Evolutionary conservation across 2,888 invertebrate species (phyloP).

Genomic region (Criorhina ranunculi): DNA sequence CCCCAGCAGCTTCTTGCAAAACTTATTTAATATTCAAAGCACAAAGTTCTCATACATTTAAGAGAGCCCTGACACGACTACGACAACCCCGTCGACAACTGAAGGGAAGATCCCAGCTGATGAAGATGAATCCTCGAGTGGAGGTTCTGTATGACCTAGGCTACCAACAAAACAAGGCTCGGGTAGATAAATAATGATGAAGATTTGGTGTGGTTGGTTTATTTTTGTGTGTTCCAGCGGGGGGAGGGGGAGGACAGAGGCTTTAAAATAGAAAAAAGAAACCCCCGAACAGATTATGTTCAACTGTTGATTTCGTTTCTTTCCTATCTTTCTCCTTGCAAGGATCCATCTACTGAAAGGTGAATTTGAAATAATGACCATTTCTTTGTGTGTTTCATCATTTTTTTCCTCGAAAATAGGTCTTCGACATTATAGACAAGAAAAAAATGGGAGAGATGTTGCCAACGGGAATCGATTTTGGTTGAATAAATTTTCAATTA

Average conservation of each 20-base stretch:
- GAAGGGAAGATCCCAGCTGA: slow-evolving; percentile 54
- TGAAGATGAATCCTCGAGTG: slow-evolving; percentile 72
- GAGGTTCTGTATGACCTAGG: slow-evolving; percentile 53
- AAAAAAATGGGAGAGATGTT: slow-evolving; percentile 11
- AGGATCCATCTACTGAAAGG: slow-evolving; percentile 11
- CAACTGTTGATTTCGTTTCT: slow-evolving; percentile 64
- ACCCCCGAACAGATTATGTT: slow-evolving; percentile 34
- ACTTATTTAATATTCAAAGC: slow-evolving; percentile 71
- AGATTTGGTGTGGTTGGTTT: slow-evolving; percentile 43
- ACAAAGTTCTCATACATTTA: slow-evolving; percentile 66
- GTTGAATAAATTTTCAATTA: slow-evolving; percentile 37
- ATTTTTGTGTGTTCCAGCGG: slow-evolving; percentile 8
- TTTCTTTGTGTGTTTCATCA: slow-evolving; percentile 27
- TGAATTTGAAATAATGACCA: slow-evolving; percentile 65
- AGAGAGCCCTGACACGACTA: slow-evolving; percentile 10
- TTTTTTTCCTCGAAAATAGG: slow-evolving; percentile 2
- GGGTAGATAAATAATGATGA: slow-evolving; percentile 59
- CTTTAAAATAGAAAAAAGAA: slow-evolving; percentile 33
- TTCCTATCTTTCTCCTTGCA: background rate
- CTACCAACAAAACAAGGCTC: slow-evolving; percentile 24
- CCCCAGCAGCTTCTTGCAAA: slow-evolving; percentile 17
- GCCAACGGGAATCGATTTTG: slow-evolving; percentile 43
- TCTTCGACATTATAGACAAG: background rate
- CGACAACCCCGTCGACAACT: slow-evolving; percentile 27
- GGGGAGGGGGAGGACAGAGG: background rate